Evolutionary conservation across 2,888 invertebrate species (phyloP), one percentile per base, ranked within the genome.

Genomic region (Pyrocoelia pectoralis): DNA sequence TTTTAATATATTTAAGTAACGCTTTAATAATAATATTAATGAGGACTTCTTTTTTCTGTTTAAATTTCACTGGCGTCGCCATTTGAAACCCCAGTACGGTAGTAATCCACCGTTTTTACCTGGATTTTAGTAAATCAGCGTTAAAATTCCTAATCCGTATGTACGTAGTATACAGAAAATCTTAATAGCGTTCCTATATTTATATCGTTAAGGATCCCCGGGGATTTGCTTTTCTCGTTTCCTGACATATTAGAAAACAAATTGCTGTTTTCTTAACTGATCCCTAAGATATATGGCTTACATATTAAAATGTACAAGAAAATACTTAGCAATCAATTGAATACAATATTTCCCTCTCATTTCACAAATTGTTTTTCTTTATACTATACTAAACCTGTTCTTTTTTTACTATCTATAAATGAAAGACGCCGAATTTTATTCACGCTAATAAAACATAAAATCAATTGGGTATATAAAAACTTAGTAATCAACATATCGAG

Each of bases 81-180:
- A n/a, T 2, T 33, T n/a, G 2, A 33, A 33, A n/a, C n/a, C 33
- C 33, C 33, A 33, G 8, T 8, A 2, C n/a, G 33, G 17, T n/a
- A 4, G 8, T 46, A 46, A 46, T 46, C 46, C 46, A n/a, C 18
- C 18, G 15, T 46, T 46, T 46, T 46, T 17, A 46, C 17, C 17
- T 43, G 13, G 41, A 43, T 43, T 15, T 43, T 43, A 43, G 41
- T 46, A 46, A 46, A 46, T 46, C 46, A 46, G 46, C 18, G 46
- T 46, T 46, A 46, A 46, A 46, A 46, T 46, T 46, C 41, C 46
- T 46, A 46, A 46, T 46, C 46, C 46, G 17, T 46, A 46, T 46
- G 46, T 46, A 46, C 46, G 46, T 46, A 46, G 46, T 46, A 46
- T 46, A 46, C 46, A 46, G 46, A 46, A 46, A 46, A 46, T 46